Percentiles rank a stretch among this genome's conserved stretches.
Conservation (phyloP, 2,113 vertebrate species). For the Cyrtonyx montezumae region DNA sequence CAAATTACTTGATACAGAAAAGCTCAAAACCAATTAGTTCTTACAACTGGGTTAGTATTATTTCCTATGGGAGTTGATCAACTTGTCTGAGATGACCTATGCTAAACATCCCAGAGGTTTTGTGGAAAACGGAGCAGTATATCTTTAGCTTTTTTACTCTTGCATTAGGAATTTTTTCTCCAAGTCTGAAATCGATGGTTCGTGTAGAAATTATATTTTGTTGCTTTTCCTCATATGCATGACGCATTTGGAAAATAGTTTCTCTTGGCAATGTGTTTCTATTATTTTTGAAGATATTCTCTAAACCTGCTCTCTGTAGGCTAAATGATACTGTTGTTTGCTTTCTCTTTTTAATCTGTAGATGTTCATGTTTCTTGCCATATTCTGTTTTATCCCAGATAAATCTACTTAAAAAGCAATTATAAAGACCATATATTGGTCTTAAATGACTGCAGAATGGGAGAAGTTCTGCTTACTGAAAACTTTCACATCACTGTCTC, state of each 20-base stretch:
- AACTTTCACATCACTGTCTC: neutral
- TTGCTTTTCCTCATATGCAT: neutral
- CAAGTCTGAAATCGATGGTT: neutral
- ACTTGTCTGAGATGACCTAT: neutral
- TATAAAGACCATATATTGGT: neutral
- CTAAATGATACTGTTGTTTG: neutral
- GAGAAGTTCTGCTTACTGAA: neutral
- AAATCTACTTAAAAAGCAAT: neutral
- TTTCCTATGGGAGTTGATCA: neutral
- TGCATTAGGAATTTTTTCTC: neutral
- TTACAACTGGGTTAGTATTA: neutral
- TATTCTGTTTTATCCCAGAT: neutral
- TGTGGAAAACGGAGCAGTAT: neutral
- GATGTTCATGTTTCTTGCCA: neutral
- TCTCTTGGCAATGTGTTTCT: neutral
- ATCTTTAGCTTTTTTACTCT: neutral
- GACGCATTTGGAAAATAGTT: neutral
- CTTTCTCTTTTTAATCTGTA: neutral
- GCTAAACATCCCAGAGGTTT: neutral
- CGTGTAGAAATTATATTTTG: neutral
- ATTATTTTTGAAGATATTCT: neutral
- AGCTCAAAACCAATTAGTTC: neutral
- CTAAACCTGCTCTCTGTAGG: neutral
- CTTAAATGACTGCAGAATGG: neutral
- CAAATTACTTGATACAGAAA: neutral